These are phyloP conservation scores for Panzeria rudis DNA, from an alignment of 2,888 invertebrate species.

Conservation along the genomic window DNA sequence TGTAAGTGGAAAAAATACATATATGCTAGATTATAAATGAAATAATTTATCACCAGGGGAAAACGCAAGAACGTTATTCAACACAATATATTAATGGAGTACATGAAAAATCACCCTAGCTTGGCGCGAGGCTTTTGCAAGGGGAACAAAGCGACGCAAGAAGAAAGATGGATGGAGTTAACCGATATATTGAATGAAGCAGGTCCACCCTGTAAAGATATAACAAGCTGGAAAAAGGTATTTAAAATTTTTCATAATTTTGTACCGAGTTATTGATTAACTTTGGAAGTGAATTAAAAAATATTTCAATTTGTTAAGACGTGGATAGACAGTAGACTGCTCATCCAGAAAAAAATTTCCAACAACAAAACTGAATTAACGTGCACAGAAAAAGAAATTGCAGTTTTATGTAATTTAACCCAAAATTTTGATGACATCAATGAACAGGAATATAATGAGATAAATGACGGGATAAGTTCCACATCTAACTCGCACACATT, in stretches of 20 bases:
- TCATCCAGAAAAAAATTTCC: not conserved
- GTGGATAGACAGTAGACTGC: conserved; percentile 6
- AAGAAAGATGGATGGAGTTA: not conserved
- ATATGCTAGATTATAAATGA: not conserved
- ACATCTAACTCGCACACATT: not conserved
- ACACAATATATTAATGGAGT: not conserved
- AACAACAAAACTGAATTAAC: not conserved
- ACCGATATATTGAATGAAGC: not conserved
- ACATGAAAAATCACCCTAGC: not conserved
- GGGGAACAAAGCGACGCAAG: not conserved
- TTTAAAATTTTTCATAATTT: not conserved
- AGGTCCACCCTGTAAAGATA: conserved; percentile 4
- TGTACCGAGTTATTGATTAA: too few relatives aligned
- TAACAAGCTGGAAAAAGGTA: conserved; percentile 22
- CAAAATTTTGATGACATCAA: not conserved
- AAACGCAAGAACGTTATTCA: not conserved
- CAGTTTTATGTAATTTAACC: not conserved
- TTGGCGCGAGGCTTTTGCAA: conserved; percentile 13
- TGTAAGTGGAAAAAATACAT: not conserved
- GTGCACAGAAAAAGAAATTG: not conserved
- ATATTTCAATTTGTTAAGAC: not conserved
- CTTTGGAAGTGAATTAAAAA: not conserved
- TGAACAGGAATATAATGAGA: not conserved
- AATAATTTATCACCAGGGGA: not conserved
- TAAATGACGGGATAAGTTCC: not conserved